Conservation (phyloP, 2,113 vertebrate genomes). For the Phyllopteryx taeniolatus region DNA sequence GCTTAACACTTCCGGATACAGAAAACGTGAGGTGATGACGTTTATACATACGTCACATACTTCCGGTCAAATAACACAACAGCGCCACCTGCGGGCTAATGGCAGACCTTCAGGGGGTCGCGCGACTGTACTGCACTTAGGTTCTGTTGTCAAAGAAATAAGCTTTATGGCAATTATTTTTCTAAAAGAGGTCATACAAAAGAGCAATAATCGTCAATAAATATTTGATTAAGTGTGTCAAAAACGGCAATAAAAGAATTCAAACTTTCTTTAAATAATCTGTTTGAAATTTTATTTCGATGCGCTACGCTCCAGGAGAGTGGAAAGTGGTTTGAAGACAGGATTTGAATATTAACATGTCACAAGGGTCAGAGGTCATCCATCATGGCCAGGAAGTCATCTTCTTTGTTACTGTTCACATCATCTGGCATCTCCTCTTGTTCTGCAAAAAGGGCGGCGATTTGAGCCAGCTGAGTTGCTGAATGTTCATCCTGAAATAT, state of each 20-base stretch:
- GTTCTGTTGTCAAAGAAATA: not conserved
- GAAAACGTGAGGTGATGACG: conserved; percentile 23
- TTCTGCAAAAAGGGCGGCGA: conserved; percentile 79
- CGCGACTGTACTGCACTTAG: too few relatives aligned
- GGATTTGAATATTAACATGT: not conserved
- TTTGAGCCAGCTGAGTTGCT: conserved; percentile 77
- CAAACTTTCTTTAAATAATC: not conserved
- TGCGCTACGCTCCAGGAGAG: not conserved
- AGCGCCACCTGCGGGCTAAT: conserved; percentile 9
- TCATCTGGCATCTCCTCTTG: conserved; percentile 41
- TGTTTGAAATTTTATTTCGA: not conserved
- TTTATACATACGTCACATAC: not conserved
- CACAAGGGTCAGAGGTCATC: conserved; percentile 75
- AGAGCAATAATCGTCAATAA: not conserved
- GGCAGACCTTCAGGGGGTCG: too few relatives aligned
- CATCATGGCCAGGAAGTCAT: conserved; percentile 89
- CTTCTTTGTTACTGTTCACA: conserved; percentile 77
- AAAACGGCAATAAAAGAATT: not conserved
- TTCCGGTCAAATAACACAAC: not conserved
- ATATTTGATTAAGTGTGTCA: not conserved
- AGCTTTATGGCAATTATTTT: not conserved
- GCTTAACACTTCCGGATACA: conserved; percentile 7
- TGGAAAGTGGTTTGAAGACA: too few relatives aligned
- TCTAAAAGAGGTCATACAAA: not conserved
- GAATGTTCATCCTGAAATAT: conserved; percentile 76